phyloP scores from a whole-genome alignment of 2,888 invertebrate genomes.

The Chalcosyrphus nemorum region DNA sequence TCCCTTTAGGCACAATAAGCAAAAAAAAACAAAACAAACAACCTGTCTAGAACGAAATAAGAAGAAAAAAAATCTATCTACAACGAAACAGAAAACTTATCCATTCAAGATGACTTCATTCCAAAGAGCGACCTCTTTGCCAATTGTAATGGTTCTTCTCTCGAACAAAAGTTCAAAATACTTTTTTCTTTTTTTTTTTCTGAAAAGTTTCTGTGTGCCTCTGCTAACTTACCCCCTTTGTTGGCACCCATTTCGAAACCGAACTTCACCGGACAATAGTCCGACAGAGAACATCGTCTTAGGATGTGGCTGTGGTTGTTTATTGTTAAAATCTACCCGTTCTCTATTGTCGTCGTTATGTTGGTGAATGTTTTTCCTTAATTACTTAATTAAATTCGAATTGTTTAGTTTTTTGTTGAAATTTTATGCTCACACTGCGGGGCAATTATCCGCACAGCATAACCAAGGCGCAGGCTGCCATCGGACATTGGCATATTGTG shows the following conservation, averaged over 20 bases:
- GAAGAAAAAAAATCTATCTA: background rate
- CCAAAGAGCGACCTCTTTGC: conserved; percentile 32
- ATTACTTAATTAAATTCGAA: conserved; percentile 69
- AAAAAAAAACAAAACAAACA: conserved; percentile 35
- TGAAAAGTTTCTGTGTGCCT: conserved; percentile 31
- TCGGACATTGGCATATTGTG: background rate
- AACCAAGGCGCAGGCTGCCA: background rate
- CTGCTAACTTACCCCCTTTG: background rate
- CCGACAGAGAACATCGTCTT: background rate
- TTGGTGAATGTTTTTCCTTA: conserved; percentile 24
- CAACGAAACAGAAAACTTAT: conserved; percentile 35
- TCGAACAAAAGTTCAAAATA: conserved; percentile 49
- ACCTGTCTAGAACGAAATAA: conserved; percentile 18
- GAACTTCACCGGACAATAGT: conserved; percentile 23
- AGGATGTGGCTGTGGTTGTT: conserved; percentile 19
- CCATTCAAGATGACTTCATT: conserved; percentile 59
- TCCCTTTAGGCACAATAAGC: conserved; percentile 20
- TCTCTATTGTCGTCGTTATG: background rate
- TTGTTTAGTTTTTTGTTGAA: conserved; percentile 41
- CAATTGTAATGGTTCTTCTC: conserved; percentile 37
- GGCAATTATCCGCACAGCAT: conserved; percentile 21
- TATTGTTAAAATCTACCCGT: background rate
- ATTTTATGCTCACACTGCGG: conserved; percentile 12
- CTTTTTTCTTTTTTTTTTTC: too few relatives aligned
- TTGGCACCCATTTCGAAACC: background rate